Evolutionary conservation across 2,797 vertebrate species (phyloP), one percentile per base, ranked within the genome.

Genomic region (Brachyrhaphis roseni): DNA sequence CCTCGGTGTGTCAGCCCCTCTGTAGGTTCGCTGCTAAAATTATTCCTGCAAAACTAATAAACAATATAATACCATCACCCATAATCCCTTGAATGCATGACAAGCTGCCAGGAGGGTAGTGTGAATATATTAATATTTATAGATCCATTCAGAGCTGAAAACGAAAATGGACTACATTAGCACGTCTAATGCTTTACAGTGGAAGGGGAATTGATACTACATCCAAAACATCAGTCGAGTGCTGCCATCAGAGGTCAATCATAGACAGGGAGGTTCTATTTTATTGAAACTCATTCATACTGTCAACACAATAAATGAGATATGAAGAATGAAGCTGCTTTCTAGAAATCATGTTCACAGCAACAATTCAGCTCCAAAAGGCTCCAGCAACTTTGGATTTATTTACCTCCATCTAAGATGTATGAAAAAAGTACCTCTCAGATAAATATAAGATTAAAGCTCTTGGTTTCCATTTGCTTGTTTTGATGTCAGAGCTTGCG

Each of bases 91-190:
- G 72, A 80, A 86, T 31, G 53, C 86, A 87, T 87, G 89, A 85
- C 93, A 89, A 87, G 91, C 87, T 86, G 85, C 72, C 74, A 79
- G 77, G 83, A 86, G 84, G 75, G 66, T 72, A 82, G 79, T n/a
- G 75, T 81, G 81, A 75, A 83, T 46, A 49, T 84, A 94, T 94
- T 92, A 92, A 95, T 94, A 95, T 94, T 93, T 92, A 94, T 94
- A 89, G 81, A 7, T 90, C 82, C 77, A 79, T 91, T 90, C 90
- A 86, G 87, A 76, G 72, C 84, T 88, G 86, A 89, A 88, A 74
- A 91, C 83, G 87, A 79, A 87, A 88, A 90, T 82, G 66, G 80
- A 84, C 86, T 80, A 72, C 87, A 94, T 94, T 94, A 92, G 91
- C 93, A 94, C 94, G 90, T 95, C 89, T 94, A 94, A 94, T 94